Evolutionary conservation across 2,888 invertebrate genomes (phyloP), one percentile per base, ranked within the genome.

Genomic region (Cotesia congregata): DNA sequence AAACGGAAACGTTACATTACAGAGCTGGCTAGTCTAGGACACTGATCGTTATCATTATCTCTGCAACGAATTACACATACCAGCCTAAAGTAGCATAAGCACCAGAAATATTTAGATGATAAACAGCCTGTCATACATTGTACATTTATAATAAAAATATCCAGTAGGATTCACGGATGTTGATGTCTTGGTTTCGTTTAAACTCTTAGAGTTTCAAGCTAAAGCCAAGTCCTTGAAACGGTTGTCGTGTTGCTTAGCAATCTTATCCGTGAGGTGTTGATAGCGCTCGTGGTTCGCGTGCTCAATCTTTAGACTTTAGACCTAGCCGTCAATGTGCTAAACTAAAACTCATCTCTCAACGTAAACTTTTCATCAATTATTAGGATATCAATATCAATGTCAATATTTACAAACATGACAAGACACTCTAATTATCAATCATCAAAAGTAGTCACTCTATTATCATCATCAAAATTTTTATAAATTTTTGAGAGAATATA

Each of bases 291-390:
- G 50, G 50, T 50, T 39, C 50, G n/a, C 64, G 72, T 72, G 65
- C 82, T 82, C 85, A 86, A 86, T 86, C 86, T 86, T 77, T 71
- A 85, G 84, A 86, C 86, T 86, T 86, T 85, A 84, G 80, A 82
- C 85, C 50, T 50, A 50, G 50, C 50, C 76, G 65, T 20, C 64
- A 72, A 62, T 62, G 30, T 59, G 41, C 60, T 64, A 20, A 68
- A 59, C 74, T 62, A 67, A 20, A 68, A 59, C 74, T 68, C 74
- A 50, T 72, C 65, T 20, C 7, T 59, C 67, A 6, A 61, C 65
- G 39, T n/a, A 40, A 62, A 15, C 67, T 17, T 50, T 39, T 12
- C 61, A 67, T 20, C 7, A 67, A 72, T 60, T 41, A 61, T 59
- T 67, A 75, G 41, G 64, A 38, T 50, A 59, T 64, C 65, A 68